Evolutionary conservation across 2,797 vertebrate species (phyloP).

Genomic region (Sebastes taczanowskii): DNA sequence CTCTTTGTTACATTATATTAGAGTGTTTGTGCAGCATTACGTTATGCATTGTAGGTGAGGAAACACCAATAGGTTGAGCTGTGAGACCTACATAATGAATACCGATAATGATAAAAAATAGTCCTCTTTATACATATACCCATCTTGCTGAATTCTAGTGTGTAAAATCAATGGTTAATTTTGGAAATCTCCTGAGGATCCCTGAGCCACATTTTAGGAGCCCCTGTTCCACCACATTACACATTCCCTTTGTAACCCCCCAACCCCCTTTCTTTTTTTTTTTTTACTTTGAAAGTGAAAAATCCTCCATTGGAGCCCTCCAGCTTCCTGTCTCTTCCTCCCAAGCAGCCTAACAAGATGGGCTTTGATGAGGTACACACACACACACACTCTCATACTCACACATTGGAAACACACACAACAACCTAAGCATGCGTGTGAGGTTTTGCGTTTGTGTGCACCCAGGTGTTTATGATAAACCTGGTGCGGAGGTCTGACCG

Average conservation of each 20-base stretch:
- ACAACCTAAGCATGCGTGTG: conserved; percentile 7
- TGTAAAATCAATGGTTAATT: not conserved
- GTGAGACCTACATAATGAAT: not conserved
- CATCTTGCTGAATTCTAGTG: not conserved
- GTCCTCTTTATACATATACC: not conserved
- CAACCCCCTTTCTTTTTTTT: not conserved
- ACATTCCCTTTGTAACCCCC: conserved; percentile 54
- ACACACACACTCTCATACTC: not conserved
- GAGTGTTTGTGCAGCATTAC: not conserved
- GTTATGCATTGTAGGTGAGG: not conserved
- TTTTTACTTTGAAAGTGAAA: conserved; percentile 82
- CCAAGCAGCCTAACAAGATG: conserved; percentile 92
- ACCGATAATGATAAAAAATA: not conserved
- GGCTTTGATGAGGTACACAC: conserved; percentile 94
- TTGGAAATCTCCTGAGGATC: not conserved
- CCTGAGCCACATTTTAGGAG: conserved; percentile 13
- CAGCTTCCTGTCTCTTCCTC: conserved; percentile 84
- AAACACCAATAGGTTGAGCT: not conserved
- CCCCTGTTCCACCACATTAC: conserved; percentile 28
- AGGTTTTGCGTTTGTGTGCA: conserved; percentile 44
- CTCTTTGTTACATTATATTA: not conserved
- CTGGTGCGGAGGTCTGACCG: conserved; percentile 86
- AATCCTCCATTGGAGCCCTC: conserved; percentile 90
- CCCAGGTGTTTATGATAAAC: conserved; percentile 94
- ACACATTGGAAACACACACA: not conserved